A percentile compares a stretch with the other conserved stretches of the same genome.
Conservation (phyloP, 2,888 invertebrate species). For the Hypena proboscidalis region DNA sequence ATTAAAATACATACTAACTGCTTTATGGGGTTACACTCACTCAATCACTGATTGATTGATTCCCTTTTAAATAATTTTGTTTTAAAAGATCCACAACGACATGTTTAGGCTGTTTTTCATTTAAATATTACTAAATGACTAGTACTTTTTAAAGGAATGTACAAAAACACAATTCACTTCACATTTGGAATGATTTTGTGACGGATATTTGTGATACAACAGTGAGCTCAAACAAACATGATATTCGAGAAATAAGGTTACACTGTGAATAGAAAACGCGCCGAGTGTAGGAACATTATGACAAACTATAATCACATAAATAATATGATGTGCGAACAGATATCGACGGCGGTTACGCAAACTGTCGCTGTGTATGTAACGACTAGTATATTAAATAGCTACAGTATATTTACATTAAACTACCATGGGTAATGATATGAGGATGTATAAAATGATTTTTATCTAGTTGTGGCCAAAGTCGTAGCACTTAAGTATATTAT, state of each 20-base stretch:
- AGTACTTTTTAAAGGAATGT: conserved; percentile 53
- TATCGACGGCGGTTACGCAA: conserved; percentile 31
- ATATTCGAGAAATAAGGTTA: conserved; percentile 19
- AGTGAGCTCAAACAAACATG: conserved; percentile 13
- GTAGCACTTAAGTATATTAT: conserved; percentile 24
- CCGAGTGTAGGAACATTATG: conserved; percentile 40
- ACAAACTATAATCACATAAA: conserved; percentile 32
- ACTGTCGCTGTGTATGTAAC: conserved; percentile 45
- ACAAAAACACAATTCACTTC: conserved; percentile 41
- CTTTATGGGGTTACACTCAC: conserved; percentile 33
- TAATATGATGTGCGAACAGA: conserved; percentile 22
- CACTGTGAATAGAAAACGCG: conserved; percentile 33
- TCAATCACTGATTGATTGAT: conserved; percentile 13
- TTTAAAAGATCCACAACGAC: conserved; percentile 24
- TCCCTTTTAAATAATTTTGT: conserved; percentile 27
- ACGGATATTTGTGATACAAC: conserved; percentile 27
- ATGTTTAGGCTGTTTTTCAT: conserved; percentile 29
- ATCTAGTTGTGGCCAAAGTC: conserved; percentile 32
- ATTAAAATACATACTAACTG: conserved; percentile 23
- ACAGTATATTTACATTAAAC: conserved; percentile 60
- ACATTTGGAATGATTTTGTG: conserved; percentile 46
- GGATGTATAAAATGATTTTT: conserved; percentile 47
- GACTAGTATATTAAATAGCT: conserved; percentile 55
- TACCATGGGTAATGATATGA: conserved; percentile 59
- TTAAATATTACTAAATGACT: conserved; percentile 51